phyloP scores from a whole-genome alignment of 2,113 vertebrate species.

The Neoarius graeffei region DNA sequence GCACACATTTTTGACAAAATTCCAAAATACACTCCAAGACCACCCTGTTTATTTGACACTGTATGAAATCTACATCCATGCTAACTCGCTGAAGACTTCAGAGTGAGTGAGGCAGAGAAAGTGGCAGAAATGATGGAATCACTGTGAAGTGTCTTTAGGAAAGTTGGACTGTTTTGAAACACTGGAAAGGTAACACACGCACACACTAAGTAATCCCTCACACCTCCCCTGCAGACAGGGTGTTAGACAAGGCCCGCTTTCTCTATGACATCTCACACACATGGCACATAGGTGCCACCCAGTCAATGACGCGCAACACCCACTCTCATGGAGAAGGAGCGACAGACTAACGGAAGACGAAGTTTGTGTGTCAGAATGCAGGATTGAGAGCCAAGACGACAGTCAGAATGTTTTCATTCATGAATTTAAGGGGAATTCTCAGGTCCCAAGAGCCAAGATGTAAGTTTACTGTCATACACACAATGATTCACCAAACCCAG shows the following conservation, averaged over 20 bases:
- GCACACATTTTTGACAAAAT: conserved; percentile 13
- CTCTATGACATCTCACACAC: conserved; percentile 51
- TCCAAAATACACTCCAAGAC: conserved; percentile 23
- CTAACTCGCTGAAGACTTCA: not conserved
- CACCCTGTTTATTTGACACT: not conserved
- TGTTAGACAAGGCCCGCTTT: conserved; percentile 41
- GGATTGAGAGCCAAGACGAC: conserved; percentile 2
- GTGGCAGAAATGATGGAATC: not conserved
- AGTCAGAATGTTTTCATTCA: conserved; percentile 40
- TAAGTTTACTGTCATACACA: conserved; percentile 1
- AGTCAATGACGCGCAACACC: conserved; percentile 33
- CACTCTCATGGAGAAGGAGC: conserved; percentile 17
- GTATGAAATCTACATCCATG: not conserved
- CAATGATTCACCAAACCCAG: not conserved
- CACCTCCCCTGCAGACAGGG: conserved; percentile 36
- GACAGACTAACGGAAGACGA: conserved; percentile 9
- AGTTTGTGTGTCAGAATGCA: conserved; percentile 21
- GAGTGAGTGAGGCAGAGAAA: not conserved
- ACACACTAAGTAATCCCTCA: conserved; percentile 36
- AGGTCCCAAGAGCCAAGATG: conserved; percentile 1
- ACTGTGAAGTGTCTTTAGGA: not conserved
- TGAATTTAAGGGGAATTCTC: conserved; percentile 31
- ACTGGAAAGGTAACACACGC: conserved; percentile 13
- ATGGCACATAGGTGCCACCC: conserved; percentile 51
- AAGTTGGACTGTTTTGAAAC: conserved; percentile 32